Evolutionary conservation across 1,140 invertebrate genomes (phyloP).

Genomic region (Linepithema humile): DNA sequence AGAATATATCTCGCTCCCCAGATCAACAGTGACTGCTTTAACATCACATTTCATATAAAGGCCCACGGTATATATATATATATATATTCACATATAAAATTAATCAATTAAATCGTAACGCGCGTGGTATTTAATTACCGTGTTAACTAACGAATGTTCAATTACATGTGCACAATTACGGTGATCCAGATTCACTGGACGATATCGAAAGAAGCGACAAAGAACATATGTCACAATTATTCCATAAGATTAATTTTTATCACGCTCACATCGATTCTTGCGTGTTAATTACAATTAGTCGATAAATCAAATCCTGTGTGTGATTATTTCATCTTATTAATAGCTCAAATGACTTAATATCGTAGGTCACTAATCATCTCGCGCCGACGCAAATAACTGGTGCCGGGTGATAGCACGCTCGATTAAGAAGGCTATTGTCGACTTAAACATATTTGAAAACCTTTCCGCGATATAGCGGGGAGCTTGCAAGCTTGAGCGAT

Average conservation of each 20-base stretch:
- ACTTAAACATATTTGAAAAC: conserved; percentile 1
- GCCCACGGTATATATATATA: neutral
- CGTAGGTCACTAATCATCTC: conserved; percentile 9
- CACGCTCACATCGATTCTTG: neutral
- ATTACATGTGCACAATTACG: neutral
- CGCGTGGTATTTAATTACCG: neutral
- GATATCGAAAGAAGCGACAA: conserved; percentile 28
- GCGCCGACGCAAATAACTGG: conserved; percentile 8
- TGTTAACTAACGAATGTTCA: neutral
- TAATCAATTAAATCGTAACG: conserved; percentile 25
- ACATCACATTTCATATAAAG: conserved; percentile 29
- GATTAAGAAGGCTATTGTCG: conserved; percentile 24
- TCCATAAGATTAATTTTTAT: neutral
- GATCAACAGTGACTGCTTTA: conserved; percentile 29
- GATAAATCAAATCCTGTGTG: neutral
- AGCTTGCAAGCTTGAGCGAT: conserved; percentile 6
- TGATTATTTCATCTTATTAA: neutral
- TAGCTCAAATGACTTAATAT: conserved; percentile 20
- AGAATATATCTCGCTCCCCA: neutral
- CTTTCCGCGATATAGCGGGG: neutral
- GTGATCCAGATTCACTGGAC: neutral
- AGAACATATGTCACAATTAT: conserved; percentile 13
- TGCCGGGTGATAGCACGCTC: neutral
- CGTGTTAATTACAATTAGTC: neutral
- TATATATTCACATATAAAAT: conserved; percentile 50